phyloP scores from a whole-genome alignment of 1,140 invertebrate genomes.

The Platyura marginata region DNA sequence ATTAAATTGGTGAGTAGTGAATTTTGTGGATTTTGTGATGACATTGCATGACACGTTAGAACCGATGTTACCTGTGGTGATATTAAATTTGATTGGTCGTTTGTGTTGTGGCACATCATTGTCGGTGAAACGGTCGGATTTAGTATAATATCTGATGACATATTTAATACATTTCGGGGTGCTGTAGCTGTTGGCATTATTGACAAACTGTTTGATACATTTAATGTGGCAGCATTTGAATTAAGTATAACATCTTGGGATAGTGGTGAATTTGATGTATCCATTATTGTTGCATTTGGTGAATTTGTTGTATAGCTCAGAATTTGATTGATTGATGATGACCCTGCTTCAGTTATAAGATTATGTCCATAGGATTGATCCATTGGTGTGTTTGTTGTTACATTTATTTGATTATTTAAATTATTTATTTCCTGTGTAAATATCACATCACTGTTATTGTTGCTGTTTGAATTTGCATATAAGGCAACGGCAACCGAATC shows the following conservation, averaged over 20 bases:
- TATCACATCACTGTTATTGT: not conserved
- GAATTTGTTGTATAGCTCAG: slow-evolving; percentile 6
- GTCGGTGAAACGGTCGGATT: slow-evolving; percentile 38
- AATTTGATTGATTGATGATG: not conserved
- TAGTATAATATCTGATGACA: slow-evolving; percentile 37
- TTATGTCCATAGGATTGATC: not conserved
- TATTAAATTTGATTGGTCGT: slow-evolving; percentile 17
- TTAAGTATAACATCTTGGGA: slow-evolving; percentile 25
- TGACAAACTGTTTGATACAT: slow-evolving; percentile 6
- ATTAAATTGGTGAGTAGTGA: not conserved
- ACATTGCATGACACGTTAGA: slow-evolving; percentile 1
- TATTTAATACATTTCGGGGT: slow-evolving; percentile 22
- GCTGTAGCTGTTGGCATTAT: slow-evolving; percentile 13
- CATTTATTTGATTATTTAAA: not conserved
- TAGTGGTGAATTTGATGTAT: slow-evolving; percentile 13
- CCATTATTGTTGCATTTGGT: slow-evolving; percentile 4
- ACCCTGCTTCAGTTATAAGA: not conserved
- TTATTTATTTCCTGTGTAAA: not conserved
- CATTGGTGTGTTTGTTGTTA: not conserved
- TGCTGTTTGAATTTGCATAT: not conserved
- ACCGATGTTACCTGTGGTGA: slow-evolving; percentile 14
- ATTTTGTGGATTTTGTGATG: not conserved
- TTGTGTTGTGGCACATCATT: slow-evolving; percentile 24
- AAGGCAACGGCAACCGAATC: not conserved
- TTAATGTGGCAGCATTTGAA: slow-evolving; percentile 14